Conservation (phyloP, 2,797 vertebrate genomes). For the Chloroceryle amazona region DNA sequence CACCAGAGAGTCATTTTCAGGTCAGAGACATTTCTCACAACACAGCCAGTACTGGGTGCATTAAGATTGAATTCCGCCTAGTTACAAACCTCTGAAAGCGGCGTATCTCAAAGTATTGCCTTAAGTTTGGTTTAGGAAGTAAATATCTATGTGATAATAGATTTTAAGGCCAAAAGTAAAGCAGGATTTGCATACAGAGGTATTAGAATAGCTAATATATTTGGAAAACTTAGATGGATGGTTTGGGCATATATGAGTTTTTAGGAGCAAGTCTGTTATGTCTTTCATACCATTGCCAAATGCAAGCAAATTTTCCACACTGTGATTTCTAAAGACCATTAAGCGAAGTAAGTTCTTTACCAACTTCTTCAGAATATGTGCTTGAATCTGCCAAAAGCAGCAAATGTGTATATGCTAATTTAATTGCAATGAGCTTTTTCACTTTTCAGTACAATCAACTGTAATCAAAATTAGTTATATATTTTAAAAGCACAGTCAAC, state of each 20-base stretch:
- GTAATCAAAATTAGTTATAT: not conserved
- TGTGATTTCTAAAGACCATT: not conserved
- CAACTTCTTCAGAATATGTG: not conserved
- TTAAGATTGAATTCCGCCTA: not conserved
- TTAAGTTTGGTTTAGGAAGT: not conserved
- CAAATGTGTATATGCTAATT: not conserved
- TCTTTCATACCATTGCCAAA: not conserved
- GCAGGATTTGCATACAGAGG: not conserved
- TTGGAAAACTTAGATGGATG: not conserved
- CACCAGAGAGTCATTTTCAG: not conserved
- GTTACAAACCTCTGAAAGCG: not conserved
- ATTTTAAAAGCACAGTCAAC: not conserved
- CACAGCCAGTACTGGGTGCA: not conserved
- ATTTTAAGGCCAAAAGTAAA: not conserved
- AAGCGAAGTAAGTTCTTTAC: not conserved
- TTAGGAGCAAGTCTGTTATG: not conserved
- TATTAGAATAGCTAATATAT: not conserved
- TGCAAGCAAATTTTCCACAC: not conserved
- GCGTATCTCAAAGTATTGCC: not conserved
- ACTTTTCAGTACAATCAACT: not conserved
- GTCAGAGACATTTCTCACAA: not conserved
- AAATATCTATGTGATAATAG: not conserved
- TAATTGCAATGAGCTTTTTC: not conserved
- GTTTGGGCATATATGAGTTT: rapidly evolving
- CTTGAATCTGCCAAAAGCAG: not conserved